phyloP scores from a whole-genome alignment of 2,888 invertebrate species.

The Scaptomyza parva region DNA sequence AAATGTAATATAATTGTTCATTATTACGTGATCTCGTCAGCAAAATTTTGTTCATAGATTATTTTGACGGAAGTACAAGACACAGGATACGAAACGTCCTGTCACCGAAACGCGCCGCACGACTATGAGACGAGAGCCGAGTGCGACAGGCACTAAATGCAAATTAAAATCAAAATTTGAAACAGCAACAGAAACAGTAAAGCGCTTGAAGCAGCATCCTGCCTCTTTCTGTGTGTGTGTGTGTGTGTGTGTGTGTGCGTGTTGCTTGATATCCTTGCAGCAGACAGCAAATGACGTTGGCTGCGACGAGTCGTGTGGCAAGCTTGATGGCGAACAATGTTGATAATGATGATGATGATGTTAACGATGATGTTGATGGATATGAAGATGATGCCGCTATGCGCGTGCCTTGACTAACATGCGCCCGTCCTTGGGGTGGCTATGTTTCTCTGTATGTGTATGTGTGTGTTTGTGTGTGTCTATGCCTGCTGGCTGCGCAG shows the following conservation, averaged over 20 bases:
- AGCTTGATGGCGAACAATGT: conserved; percentile 12
- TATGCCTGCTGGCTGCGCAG: conserved; percentile 60
- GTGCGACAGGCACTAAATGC: conserved; percentile 70
- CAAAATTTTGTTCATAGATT: not conserved
- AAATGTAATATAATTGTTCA: conserved; percentile 8
- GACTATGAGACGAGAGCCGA: conserved; percentile 73
- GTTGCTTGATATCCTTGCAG: conserved; percentile 58
- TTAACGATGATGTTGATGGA: conserved; percentile 18
- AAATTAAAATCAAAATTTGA: conserved; percentile 77
- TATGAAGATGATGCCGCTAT: conserved; percentile 67
- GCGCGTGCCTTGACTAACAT: conserved; percentile 75
- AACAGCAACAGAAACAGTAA: conserved; percentile 63
- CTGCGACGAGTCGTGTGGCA: conserved; percentile 15
- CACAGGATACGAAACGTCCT: conserved; percentile 73
- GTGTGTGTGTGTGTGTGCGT: conserved; percentile 37
- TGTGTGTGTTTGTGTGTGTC: conserved; percentile 5
- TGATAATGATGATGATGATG: conserved; percentile 24
- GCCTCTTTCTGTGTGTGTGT: conserved; percentile 35
- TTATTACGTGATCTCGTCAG: not conserved
- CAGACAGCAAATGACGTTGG: conserved; percentile 27
- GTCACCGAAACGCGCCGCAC: conserved; percentile 70
- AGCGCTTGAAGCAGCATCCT: conserved; percentile 49
- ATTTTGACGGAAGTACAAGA: conserved; percentile 19
- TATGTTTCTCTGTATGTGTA: conserved; percentile 14
- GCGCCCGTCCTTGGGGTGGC: conserved; percentile 68